Conservation (phyloP, 2,797 vertebrate genomes). For the Botia kubotai region DNA sequence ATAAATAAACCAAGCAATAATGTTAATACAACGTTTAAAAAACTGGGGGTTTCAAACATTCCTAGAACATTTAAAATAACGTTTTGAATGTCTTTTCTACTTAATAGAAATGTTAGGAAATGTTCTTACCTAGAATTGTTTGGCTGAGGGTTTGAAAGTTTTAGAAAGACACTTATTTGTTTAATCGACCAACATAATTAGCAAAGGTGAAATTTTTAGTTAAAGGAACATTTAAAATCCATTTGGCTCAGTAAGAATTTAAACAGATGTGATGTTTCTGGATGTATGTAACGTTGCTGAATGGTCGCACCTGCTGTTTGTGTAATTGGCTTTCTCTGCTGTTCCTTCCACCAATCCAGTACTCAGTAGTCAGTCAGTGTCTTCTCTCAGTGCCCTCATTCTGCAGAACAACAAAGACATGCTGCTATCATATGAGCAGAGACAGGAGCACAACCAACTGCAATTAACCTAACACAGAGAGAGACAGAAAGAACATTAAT, state of each 20-base stretch:
- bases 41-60: no score
- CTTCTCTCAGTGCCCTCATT: constrained; percentile 6
- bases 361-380: constrained; percentile 10
- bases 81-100: no score
- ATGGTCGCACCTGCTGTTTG: constrained; percentile 9
- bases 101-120: no score
- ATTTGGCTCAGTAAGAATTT: neutral
- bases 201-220: neutral
- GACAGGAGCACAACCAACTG: constrained; percentile 9
- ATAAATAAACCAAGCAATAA: no score
- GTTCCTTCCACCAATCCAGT: constrained; percentile 38
- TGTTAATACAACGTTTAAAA: no score
- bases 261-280: neutral
- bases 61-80: no score
- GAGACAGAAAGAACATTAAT: neutral
- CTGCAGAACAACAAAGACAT: constrained; percentile 42
- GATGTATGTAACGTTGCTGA: neutral
- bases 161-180: no score
- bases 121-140: no score
- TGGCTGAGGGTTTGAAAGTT: no score
- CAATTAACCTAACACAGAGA: constrained; percentile 33
- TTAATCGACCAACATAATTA: no score
- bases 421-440: constrained; percentile 21
- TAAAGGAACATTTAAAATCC: neutral
- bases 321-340: constrained; percentile 48